Evolutionary conservation across 53 echinoderm and acorn worm genomes (phyloP), one percentile per base, ranked within the genome.

Genomic region (Arbacia lixula): DNA sequence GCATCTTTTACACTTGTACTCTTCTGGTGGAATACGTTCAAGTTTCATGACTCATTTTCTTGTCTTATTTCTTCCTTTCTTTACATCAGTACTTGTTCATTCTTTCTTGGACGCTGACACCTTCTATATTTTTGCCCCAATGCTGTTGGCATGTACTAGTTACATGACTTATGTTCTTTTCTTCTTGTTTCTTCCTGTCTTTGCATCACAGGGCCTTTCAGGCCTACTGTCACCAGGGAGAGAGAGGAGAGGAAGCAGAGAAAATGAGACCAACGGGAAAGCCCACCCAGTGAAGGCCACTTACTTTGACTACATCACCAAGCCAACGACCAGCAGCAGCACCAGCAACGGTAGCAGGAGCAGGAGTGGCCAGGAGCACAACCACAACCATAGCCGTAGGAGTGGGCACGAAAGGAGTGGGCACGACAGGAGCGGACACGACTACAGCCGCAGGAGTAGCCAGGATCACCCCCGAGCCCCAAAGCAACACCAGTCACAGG

Each of bases 151-250:
- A n/a, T n/a, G n/a, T n/a, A n/a, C n/a, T n/a, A n/a, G n/a, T n/a
- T n/a, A n/a, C n/a, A n/a, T n/a, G n/a, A n/a, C n/a, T n/a, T n/a
- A n/a, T n/a, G n/a, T 46, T 28, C 29, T 41, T 27, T 22, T 42
- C 14, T 10, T 36, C 20, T n/a, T 83, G 75, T 39, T 12, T 83
- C 65, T 69, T 46, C 62, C 49, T 71, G 40, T 24, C 14, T 46
- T 14, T 42, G 40, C 50, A 22, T 58, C 89, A 26, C 87, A 94
- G 95, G 87, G 95, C 67, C 87, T 94, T 24, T 79, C 91, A 30
- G 87, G 87, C 71, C 81, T 94, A 60, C 85, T 94, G 66, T 87
- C 91, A 61, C 78, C 91, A 55, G 84, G 84, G 38, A 91, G 91
- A 32, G 90, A 75, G 40, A 94, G 89, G 55, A 69, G 85, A 9